A percentile compares a stretch with the other conserved stretches of the same genome.
These are phyloP conservation scores for Laothoe populi DNA, from an alignment of 2,888 invertebrate genomes.

Conservation along the genomic window DNA sequence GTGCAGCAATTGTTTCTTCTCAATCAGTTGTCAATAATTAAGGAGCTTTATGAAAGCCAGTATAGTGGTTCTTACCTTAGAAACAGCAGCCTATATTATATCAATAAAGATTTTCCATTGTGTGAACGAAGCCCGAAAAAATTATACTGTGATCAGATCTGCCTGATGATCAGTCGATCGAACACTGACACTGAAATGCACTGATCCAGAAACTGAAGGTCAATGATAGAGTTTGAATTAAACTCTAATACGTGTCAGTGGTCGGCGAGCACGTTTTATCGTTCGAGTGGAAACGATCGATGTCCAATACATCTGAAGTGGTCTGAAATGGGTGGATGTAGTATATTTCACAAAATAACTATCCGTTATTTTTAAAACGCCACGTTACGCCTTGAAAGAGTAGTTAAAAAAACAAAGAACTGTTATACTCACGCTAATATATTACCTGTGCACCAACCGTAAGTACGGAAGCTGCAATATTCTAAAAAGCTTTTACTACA, in stretches of 20 bases:
- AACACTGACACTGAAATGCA: constrained; percentile 1
- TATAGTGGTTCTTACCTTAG: too few relatives aligned
- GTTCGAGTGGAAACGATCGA: constrained; percentile 4
- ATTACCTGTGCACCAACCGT: background rate
- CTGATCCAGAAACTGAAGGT: constrained; percentile 1
- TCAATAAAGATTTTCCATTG: too few relatives aligned
- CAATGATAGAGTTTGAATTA: background rate
- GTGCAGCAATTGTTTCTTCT: too few relatives aligned
- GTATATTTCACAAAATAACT: too few relatives aligned
- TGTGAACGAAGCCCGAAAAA: too few relatives aligned
- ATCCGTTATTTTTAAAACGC: too few relatives aligned
- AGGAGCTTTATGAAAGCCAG: too few relatives aligned
- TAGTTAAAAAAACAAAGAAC: background rate
- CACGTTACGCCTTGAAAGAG: too few relatives aligned
- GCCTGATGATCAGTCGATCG: background rate
- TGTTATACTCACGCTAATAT: background rate
- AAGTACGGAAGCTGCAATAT: background rate
- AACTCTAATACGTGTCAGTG: background rate
- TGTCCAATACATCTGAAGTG: background rate
- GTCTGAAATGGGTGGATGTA: too few relatives aligned
- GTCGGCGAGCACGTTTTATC: background rate
- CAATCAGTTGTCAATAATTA: too few relatives aligned
- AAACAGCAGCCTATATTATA: too few relatives aligned
- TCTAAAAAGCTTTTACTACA: background rate
- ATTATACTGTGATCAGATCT: background rate